A percentile compares a stretch with the other conserved stretches of the same genome.
Conservation (phyloP, 2,797 vertebrate genomes). For the Melanotaenia maccullochi region DNA sequence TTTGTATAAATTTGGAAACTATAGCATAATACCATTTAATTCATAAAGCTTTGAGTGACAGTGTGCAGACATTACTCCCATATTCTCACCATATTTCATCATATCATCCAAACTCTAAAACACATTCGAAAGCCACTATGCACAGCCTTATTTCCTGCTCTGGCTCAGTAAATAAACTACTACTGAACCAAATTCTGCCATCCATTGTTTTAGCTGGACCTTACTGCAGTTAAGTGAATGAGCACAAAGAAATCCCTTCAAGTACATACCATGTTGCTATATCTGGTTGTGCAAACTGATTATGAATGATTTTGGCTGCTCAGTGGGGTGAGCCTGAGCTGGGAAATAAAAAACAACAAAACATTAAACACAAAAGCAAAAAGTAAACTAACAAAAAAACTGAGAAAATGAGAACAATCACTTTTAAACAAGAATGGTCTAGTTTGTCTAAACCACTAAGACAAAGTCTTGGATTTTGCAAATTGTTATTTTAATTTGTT, state of each 20-base stretch:
- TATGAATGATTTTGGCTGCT: not conserved
- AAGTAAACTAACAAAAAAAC: not conserved
- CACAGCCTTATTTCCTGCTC: conserved; percentile 5
- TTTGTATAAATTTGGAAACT: not conserved
- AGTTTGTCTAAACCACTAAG: not conserved
- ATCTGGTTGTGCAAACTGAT: not conserved
- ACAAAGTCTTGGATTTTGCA: not conserved
- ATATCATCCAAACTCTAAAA: conserved; percentile 31
- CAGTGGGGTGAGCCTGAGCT: not conserved
- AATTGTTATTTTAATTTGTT: not conserved
- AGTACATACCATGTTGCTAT: not conserved
- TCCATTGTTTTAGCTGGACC: conserved; percentile 3
- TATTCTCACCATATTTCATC: conserved; percentile 16
- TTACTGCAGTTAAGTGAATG: not conserved
- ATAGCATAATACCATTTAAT: not conserved
- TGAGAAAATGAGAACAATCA: not conserved
- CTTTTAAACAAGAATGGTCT: no score
- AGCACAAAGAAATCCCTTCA: not conserved
- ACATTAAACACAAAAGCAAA: not conserved
- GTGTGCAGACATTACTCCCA: conserved; percentile 8
- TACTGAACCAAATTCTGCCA: not conserved
- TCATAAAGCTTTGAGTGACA: conserved; percentile 4
- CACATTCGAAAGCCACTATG: conserved; percentile 20
- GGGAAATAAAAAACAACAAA: not conserved
- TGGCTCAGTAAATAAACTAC: conserved; percentile 17